phyloP scores from a whole-genome alignment of 2,797 vertebrate species.

The Tokudaia muenninki region DNA sequence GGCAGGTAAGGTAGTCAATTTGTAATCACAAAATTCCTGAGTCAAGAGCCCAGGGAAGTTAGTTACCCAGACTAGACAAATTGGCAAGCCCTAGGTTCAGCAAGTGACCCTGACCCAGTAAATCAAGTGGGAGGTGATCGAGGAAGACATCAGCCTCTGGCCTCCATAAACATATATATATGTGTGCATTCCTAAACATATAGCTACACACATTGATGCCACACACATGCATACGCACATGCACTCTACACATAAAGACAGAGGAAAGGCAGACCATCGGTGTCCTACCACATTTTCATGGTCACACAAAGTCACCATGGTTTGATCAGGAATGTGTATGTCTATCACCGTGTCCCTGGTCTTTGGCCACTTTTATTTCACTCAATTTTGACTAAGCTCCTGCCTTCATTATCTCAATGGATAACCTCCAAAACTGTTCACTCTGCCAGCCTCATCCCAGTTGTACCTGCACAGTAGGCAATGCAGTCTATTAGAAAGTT shows the following conservation, averaged over 20 bases:
- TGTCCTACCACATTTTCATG: not conserved
- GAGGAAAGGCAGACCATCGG: not conserved
- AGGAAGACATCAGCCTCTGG: not conserved
- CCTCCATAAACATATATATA: not conserved
- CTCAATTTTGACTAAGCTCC: slow-evolving; percentile 36
- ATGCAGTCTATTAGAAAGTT: slow-evolving; percentile 20
- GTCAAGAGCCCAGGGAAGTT: not conserved
- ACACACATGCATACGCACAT: not conserved
- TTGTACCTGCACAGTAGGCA: not conserved
- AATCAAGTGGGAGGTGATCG: not conserved
- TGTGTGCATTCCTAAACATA: not conserved
- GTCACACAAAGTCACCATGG: not conserved
- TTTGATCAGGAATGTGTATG: not conserved
- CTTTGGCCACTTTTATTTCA: not conserved
- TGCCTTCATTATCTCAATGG: not conserved
- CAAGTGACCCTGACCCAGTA: not conserved
- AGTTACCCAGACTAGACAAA: not conserved
- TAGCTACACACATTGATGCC: not conserved
- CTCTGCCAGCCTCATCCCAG: not conserved
- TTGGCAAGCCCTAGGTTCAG: not conserved
- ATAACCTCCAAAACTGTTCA: not conserved
- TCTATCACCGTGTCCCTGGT: not conserved
- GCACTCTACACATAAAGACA: not conserved
- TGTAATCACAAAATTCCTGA: not conserved
- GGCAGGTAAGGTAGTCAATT: not conserved